Conservation (phyloP, 2,113 vertebrate species). For the Saccopteryx bilineata region DNA sequence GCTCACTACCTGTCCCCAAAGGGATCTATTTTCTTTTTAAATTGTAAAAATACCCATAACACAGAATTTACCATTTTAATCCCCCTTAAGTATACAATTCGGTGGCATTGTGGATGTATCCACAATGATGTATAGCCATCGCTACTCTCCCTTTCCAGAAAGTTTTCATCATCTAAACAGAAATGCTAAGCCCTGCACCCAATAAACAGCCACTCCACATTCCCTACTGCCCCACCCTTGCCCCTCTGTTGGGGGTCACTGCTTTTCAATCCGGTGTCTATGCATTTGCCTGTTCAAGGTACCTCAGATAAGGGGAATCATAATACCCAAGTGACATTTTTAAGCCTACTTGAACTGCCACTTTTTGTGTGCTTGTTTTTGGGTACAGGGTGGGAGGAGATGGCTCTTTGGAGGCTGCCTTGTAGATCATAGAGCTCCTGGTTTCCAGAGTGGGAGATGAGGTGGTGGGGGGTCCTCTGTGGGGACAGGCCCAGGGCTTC, state of each 20-base stretch:
- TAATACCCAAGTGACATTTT: background rate
- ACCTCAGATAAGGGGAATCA: background rate
- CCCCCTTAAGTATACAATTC: background rate
- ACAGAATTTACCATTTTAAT: background rate
- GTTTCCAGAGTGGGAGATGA: background rate
- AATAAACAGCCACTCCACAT: background rate
- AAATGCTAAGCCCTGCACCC: background rate
- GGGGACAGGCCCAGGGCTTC: background rate
- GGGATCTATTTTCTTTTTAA: background rate
- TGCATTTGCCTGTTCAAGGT: background rate
- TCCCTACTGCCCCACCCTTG: fast-evolving
- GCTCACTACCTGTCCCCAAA: background rate
- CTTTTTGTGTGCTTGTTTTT: background rate
- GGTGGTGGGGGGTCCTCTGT: background rate
- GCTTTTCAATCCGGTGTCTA: background rate
- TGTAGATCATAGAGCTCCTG: background rate
- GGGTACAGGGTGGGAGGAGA: background rate
- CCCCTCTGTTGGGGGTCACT: background rate
- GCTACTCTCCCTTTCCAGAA: background rate
- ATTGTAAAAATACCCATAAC: background rate
- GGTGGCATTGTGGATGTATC: background rate
- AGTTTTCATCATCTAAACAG: background rate
- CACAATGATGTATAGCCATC: background rate
- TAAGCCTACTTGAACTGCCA: background rate
- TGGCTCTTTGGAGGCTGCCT: background rate